phyloP scores from a whole-genome alignment of 2,113 vertebrate genomes.

The Bufo bufo region DNA sequence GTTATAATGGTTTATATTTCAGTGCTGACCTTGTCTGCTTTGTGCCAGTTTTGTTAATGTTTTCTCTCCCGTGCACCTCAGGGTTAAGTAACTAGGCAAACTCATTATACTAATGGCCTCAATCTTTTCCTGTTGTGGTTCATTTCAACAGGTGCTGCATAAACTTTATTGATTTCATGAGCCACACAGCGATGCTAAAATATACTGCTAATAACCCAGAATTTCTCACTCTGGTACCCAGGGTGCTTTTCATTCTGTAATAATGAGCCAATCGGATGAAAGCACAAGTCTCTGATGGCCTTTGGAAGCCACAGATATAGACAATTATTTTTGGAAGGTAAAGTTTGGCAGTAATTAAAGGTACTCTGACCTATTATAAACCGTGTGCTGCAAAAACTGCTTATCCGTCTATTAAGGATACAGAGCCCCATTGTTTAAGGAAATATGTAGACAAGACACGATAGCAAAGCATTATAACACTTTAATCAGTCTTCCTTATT shows the following conservation, averaged over 20 bases:
- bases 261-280: constrained; percentile 50
- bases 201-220: constrained; percentile 53
- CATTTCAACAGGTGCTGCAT: constrained; percentile 58
- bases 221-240: constrained; percentile 39
- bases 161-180: constrained; percentile 58
- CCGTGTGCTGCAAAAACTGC: constrained; percentile 7
- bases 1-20: neutral
- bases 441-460: neutral
- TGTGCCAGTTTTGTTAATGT: neutral
- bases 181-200: constrained; percentile 51
- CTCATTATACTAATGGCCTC: constrained; percentile 49
- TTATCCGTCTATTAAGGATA: neutral
- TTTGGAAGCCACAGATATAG: constrained; percentile 22
- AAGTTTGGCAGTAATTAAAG: constrained; percentile 42
- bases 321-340: constrained; percentile 45
- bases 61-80: neutral
- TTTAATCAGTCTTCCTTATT: neutral
- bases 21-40: neutral
- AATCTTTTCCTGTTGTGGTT: constrained; percentile 51
- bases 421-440: neutral
- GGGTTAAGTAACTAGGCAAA: constrained; percentile 45
- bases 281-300: constrained; percentile 21
- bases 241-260: constrained; percentile 48
- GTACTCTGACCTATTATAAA: constrained; percentile 7
- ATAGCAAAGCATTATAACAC: neutral